These are phyloP conservation scores for Brevimyrus niger DNA, from an alignment of 2,113 vertebrate genomes.

Conservation along the genomic window DNA sequence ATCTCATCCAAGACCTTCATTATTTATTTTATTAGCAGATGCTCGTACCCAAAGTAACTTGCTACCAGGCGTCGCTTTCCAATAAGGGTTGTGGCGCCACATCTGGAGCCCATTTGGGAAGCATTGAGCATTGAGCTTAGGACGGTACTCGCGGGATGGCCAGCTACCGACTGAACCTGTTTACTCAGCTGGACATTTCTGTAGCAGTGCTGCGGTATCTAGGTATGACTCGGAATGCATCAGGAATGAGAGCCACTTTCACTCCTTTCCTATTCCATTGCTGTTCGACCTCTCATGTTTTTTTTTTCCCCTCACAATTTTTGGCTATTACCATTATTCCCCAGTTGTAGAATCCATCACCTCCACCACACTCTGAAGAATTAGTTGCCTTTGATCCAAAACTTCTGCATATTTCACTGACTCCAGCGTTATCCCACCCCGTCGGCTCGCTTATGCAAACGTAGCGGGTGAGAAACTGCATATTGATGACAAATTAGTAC, in stretches of 20 bases:
- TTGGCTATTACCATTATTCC: not conserved
- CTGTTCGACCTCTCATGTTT: not conserved
- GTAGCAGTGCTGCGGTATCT: not conserved
- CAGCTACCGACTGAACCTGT: not conserved
- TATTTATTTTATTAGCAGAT: not conserved
- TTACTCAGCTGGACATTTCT: not conserved
- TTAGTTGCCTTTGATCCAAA: not conserved
- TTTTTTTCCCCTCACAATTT: not conserved
- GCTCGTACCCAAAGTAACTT: not conserved
- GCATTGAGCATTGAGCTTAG: not conserved
- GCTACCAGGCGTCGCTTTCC: not conserved
- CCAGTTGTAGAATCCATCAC: not conserved
- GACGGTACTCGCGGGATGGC: not conserved
- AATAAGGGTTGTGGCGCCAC: not conserved
- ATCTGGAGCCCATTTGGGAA: not conserved
- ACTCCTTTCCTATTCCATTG: not conserved
- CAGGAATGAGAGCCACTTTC: not conserved
- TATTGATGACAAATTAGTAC: conserved; percentile 50
- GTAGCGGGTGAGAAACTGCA: conserved; percentile 45
- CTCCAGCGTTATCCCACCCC: not conserved
- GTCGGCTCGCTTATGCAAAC: conserved; percentile 1
- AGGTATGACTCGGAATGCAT: not conserved
- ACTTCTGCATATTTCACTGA: not conserved
- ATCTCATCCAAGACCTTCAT: not conserved
- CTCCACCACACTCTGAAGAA: not conserved